These are phyloP conservation scores for Hedya salicella DNA, from an alignment of 2,888 invertebrate species.

Conservation along the genomic window DNA sequence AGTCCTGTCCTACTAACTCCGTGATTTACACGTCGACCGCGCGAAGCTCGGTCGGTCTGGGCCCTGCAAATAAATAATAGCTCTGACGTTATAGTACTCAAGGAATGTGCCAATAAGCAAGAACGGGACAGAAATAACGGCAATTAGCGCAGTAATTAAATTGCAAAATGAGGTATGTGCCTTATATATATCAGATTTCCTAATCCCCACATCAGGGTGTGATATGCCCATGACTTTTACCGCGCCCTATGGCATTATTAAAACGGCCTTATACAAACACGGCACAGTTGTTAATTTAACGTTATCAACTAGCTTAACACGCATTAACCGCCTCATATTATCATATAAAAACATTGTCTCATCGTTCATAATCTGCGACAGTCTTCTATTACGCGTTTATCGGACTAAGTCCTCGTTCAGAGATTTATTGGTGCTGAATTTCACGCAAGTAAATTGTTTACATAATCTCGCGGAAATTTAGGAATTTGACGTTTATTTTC, in stretches of 20 bases:
- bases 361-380: slow-evolving; percentile 31
- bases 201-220: slow-evolving; percentile 28
- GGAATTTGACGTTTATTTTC: slow-evolving; percentile 68
- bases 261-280: slow-evolving; percentile 21
- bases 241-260: slow-evolving; percentile 36
- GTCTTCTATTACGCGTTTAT: slow-evolving; percentile 30
- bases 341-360: slow-evolving; percentile 33
- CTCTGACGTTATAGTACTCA: slow-evolving; percentile 13
- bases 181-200: slow-evolving; percentile 15
- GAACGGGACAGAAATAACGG: slow-evolving; percentile 18
- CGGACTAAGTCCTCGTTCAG: slow-evolving; percentile 27
- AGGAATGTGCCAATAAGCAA: slow-evolving; percentile 25
- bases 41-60: slow-evolving; percentile 21
- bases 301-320: slow-evolving; percentile 36
- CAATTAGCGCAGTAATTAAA: slow-evolving; percentile 30
- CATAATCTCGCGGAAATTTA: slow-evolving; percentile 59
- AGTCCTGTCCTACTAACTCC: neutral
- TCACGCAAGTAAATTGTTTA: slow-evolving; percentile 59
- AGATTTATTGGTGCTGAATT: slow-evolving; percentile 40
- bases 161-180: slow-evolving; percentile 34
- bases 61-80: slow-evolving; percentile 28
- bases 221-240: slow-evolving; percentile 39
- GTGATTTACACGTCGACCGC: neutral
- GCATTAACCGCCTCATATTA: slow-evolving; percentile 32
- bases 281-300: slow-evolving; percentile 28